phyloP scores from a whole-genome alignment of 2,113 vertebrate genomes.

The Oostethus manadensis region DNA sequence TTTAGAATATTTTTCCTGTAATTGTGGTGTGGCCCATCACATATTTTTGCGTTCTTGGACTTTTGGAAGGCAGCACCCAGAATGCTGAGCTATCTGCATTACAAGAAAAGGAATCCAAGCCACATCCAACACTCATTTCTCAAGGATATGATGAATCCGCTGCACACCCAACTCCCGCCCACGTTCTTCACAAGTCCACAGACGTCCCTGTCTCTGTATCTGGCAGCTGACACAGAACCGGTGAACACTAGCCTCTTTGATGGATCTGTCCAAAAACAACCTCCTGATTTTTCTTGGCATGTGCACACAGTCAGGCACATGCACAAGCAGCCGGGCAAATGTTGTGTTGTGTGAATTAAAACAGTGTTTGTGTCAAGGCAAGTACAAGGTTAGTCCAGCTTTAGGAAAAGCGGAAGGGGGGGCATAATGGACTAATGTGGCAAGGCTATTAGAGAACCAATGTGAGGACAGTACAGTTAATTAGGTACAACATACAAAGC shows the following conservation, averaged over 20 bases:
- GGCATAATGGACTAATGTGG: constrained; percentile 12
- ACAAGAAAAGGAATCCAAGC: constrained; percentile 4
- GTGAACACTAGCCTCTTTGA: constrained; percentile 69
- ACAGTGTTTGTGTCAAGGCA: constrained; percentile 38
- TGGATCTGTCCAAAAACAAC: constrained; percentile 52
- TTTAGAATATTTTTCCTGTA: constrained; percentile 4
- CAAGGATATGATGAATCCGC: constrained; percentile 9
- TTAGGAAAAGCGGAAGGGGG: constrained; percentile 9
- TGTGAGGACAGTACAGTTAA: not conserved
- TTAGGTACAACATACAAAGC: not conserved
- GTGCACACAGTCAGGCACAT: constrained; percentile 20
- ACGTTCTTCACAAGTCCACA: constrained; percentile 26
- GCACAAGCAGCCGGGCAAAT: constrained; percentile 41
- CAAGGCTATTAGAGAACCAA: not conserved
- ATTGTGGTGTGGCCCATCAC: not conserved
- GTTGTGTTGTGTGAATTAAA: constrained; percentile 44
- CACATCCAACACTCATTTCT: constrained; percentile 5
- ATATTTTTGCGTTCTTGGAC: constrained; percentile 11
- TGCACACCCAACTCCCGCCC: constrained; percentile 13
- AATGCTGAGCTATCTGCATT: not conserved
- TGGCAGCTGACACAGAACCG: constrained; percentile 18
- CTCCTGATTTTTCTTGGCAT: constrained; percentile 34
- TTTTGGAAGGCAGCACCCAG: constrained; percentile 11
- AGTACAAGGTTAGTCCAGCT: constrained; percentile 9
- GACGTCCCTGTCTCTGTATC: constrained; percentile 32